Evolutionary conservation across 2,113 vertebrate genomes (phyloP).

Genomic region (Nerophis lumbriciformis): DNA sequence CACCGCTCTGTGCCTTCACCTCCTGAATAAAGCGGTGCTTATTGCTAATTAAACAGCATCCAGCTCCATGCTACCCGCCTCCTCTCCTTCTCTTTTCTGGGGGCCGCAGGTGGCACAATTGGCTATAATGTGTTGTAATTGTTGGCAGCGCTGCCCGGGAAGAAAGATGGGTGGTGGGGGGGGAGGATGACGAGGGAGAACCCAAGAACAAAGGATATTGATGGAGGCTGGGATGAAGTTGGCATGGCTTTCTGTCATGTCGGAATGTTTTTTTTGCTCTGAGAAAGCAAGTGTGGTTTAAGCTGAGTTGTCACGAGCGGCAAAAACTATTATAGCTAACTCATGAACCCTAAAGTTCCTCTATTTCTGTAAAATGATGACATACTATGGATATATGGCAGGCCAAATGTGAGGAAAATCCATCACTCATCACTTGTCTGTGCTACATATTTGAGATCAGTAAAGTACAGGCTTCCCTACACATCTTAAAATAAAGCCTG

Average conservation of each 20-base stretch:
- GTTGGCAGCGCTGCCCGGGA: slow-evolving; percentile 58
- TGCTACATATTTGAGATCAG: no score
- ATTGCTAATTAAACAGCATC: slow-evolving; percentile 67
- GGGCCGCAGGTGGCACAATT: slow-evolving; percentile 69
- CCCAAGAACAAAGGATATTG: slow-evolving; percentile 2
- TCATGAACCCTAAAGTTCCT: no score
- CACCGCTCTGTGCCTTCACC: slow-evolving; percentile 42
- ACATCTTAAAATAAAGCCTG: no score
- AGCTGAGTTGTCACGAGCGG: slow-evolving; percentile 6
- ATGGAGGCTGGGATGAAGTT: background rate
- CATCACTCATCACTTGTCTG: no score
- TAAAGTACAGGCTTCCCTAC: no score
- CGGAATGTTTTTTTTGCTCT: slow-evolving; percentile 43
- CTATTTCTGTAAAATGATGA: no score
- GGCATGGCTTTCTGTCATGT: slow-evolving; percentile 26
- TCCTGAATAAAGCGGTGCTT: slow-evolving; percentile 58
- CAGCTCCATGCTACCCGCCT: slow-evolving; percentile 19
- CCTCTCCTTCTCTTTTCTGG: slow-evolving; percentile 49
- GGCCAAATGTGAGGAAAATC: no score
- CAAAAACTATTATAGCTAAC: no score
- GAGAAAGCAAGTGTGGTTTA: slow-evolving; percentile 22
- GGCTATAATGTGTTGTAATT: slow-evolving; percentile 70
- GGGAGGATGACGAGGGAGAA: slow-evolving; percentile 5
- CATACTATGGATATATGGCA: no score
- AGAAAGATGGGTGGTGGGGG: slow-evolving; percentile 34